Base-by-base conservation (phyloP, 2,797 vertebrate species). In the Anolis apletophallus region DNA sequence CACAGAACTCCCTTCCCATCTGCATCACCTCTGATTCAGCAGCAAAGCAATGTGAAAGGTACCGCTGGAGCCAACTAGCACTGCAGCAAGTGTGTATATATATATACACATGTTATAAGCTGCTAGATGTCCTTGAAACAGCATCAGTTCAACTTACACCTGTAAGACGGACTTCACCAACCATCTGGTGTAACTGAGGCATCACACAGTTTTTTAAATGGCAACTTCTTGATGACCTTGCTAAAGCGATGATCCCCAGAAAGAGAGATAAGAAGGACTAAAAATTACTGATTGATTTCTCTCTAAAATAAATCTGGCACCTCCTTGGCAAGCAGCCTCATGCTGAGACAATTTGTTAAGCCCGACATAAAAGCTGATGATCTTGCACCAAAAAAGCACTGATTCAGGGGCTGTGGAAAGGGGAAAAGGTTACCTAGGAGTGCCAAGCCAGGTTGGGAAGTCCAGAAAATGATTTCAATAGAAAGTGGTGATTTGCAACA, bases 311-410 rank as follows among this genome's bases (percentile, higher is more conserved):
- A 93, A 93, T 36, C 71, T 81, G 81, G 3, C 52, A 12, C 72
- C 89, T 88, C 78, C 26, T 74, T 1, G 2, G 80, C 77, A 89
- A 69, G 10, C 34, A 29, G 86, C 76, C 71, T 80, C 84, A 34
- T 29, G 23, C 13, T 82, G 12, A 86, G 86, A 81, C 80, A 84
- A 91, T 85, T 75, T 83, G 54, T 87, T 90, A 87, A 91, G 87
- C 0, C 1, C 81, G 86, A 85, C 59, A 69, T 14, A 1, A 81
- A 89, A 88, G 57, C 2, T 86, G 84, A 90, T 83, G 46, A 64
- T 81, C 71, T 88, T 88, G 67, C 61, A 88, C 14, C 21, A 40
- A 77, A 85, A 46, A 90, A 86, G n/a, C 64, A 83, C 19, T 54
- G 85, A 54, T 26, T 80, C 57, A 85, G 83, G 91, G 91, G 32